Conservation (phyloP, 2,888 invertebrate genomes). For the Drosophila austrosaltans region DNA sequence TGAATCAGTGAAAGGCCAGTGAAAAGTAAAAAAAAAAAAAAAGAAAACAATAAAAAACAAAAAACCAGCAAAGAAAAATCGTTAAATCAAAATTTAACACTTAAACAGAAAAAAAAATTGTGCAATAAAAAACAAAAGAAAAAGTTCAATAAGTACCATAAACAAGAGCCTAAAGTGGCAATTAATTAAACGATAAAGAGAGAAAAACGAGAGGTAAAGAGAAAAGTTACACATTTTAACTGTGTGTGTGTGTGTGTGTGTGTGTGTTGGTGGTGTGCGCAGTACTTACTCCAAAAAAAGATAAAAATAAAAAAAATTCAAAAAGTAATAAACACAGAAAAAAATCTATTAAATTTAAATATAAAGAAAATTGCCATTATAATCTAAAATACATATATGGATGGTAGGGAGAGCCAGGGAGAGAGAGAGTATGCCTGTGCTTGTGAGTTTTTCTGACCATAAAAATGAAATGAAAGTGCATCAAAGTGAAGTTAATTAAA, state of each 20-base stretch:
- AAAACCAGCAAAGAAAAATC: conserved; percentile 49
- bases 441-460: conserved; percentile 63
- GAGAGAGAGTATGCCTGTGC: neutral
- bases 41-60: conserved; percentile 48
- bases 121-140: conserved; percentile 56
- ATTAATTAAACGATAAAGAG: conserved; percentile 47
- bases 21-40: conserved; percentile 61
- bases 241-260: conserved; percentile 22
- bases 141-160: conserved; percentile 42
- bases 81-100: conserved; percentile 30
- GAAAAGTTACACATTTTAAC: conserved; percentile 26
- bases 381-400: neutral
- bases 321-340: conserved; percentile 34
- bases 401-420: neutral
- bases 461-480: conserved; percentile 63
- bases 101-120: conserved; percentile 32
- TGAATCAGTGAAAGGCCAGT: conserved; percentile 51
- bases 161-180: conserved; percentile 35
- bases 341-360: conserved; percentile 43
- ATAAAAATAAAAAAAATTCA: conserved; percentile 20
- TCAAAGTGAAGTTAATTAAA: conserved; percentile 56
- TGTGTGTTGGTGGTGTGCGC: conserved; percentile 42
- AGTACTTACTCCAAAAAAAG: conserved; percentile 49
- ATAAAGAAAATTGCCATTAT: conserved; percentile 48
- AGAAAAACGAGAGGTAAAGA: conserved; percentile 24